Conservation (phyloP, 2,888 invertebrate species). For the Crematogaster levior region DNA sequence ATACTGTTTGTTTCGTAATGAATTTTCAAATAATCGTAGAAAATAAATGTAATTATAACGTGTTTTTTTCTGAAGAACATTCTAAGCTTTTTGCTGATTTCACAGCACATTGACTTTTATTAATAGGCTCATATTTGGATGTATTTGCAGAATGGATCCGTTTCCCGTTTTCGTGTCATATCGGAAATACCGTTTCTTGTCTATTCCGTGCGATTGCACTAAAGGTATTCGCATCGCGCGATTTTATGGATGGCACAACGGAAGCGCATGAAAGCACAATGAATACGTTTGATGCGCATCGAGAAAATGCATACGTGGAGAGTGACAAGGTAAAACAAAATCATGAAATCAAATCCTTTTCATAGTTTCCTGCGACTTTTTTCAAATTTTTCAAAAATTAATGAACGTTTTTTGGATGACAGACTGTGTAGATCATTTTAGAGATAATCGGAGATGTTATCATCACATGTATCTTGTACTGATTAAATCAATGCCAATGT, state of each 20-base stretch:
- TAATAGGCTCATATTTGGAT: not conserved
- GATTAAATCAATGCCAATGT: not conserved
- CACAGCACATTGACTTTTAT: not conserved
- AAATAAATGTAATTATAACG: conserved; percentile 1
- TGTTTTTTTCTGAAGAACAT: not conserved
- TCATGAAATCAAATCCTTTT: conserved; percentile 23
- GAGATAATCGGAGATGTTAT: not conserved
- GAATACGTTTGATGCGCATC: conserved; percentile 39
- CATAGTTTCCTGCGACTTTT: conserved; percentile 8
- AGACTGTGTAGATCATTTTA: not conserved
- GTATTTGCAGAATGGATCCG: conserved; percentile 11
- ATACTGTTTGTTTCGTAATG: not conserved
- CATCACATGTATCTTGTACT: not conserved
- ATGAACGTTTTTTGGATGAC: not conserved
- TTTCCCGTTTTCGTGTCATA: conserved; percentile 29
- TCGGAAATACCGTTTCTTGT: conserved; percentile 56
- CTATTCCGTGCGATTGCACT: conserved; percentile 60
- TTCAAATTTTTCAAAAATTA: conserved; percentile 15
- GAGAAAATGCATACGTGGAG: conserved; percentile 13
- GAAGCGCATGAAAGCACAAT: conserved; percentile 34
- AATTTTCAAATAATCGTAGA: not conserved
- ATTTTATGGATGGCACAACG: conserved; percentile 60
- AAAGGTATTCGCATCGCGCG: conserved; percentile 60
- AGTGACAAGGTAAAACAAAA: conserved; percentile 12
- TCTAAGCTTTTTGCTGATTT: not conserved